Evolutionary conservation across 2,113 vertebrate species (phyloP).

Genomic region (Rhegmatorhina hoffmannsi): DNA sequence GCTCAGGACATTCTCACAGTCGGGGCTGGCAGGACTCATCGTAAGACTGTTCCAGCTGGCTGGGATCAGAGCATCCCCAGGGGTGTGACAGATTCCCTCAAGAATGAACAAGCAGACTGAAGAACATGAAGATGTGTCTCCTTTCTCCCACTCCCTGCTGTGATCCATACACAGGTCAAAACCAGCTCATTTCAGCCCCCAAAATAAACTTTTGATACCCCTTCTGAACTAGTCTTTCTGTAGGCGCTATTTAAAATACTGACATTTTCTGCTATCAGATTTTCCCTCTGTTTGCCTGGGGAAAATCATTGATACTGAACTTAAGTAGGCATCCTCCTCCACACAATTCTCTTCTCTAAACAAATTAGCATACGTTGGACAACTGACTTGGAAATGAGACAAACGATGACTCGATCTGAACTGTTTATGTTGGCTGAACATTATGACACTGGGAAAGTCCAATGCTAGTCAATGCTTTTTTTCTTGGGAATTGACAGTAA

Average conservation of each 20-base stretch:
- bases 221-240: slow-evolving; percentile 2
- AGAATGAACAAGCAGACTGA: slow-evolving; percentile 62
- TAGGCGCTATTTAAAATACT: not conserved
- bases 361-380: slow-evolving; percentile 40
- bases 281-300: not conserved
- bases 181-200: not conserved
- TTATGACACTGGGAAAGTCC: slow-evolving; percentile 45
- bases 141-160: slow-evolving; percentile 40
- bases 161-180: slow-evolving; percentile 42
- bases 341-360: slow-evolving; percentile 20
- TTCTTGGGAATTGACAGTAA: slow-evolving; percentile 37
- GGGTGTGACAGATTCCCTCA: slow-evolving; percentile 67
- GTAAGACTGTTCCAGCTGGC: slow-evolving; percentile 61
- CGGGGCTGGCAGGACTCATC: not conserved
- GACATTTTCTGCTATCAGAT: not conserved
- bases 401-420: slow-evolving; percentile 5
- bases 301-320: slow-evolving; percentile 27
- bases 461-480: slow-evolving; percentile 18
- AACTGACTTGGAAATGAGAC: slow-evolving; percentile 41
- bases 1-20: slow-evolving; percentile 69
- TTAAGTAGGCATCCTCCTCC: slow-evolving; percentile 14
- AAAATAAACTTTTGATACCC: slow-evolving; percentile 16
- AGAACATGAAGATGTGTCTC: slow-evolving; percentile 62
- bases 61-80: slow-evolving; percentile 54
- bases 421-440: slow-evolving; percentile 34